Base-by-base conservation (phyloP, 2,113 vertebrate species). In the Toxotes chatareus region DNA sequence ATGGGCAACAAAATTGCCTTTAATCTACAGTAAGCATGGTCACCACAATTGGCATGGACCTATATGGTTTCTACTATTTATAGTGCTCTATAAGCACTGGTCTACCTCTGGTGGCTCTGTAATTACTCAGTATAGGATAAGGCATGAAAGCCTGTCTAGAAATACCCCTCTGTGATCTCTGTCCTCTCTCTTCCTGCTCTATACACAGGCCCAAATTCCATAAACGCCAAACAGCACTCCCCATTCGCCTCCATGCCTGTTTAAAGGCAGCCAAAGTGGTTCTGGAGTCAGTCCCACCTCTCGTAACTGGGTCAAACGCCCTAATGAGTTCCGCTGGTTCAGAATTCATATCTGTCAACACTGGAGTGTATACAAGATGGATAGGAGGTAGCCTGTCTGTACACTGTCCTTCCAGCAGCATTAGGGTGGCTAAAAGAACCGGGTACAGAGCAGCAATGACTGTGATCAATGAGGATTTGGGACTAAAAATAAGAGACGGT, bases 41-140 rank as follows among this genome's bases (percentile, higher is more conserved):
- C 68, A 86, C 89, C 91, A 84, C 87, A 89, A 83, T 86, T 89
- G 91, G 88, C 87, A 78, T 40, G 55, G 68, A 63, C 68, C 73
- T 85, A 80, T 83, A 87, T 88, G 78, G 75, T 85, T 88, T 79
- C 65, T 32, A 59, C 80, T 93, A 93, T 92, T 92, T 88, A 79
- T 79, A 92, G 86, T 12, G 27, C 32, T 61, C 84, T 87, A 90
- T 86, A 92, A 36, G 88, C 60, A 61, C 61, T 19, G n/a, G 69
- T 61, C 75, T 80, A 72, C 77, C 71, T 84, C 67, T 64, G 12
- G 40, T 70, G 71, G 69, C 85, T 84, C 90, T 95, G 88, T 95
- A 95, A 95, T 95, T 94, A 94, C 80, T 53, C 82, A 76, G 73
- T 86, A 88, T 88, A 93, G 90, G 86, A 93, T 90, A 86, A 93